These are phyloP conservation scores for Corythornis cristatus DNA, from an alignment of 2,113 vertebrate genomes.

Conservation along the genomic window DNA sequence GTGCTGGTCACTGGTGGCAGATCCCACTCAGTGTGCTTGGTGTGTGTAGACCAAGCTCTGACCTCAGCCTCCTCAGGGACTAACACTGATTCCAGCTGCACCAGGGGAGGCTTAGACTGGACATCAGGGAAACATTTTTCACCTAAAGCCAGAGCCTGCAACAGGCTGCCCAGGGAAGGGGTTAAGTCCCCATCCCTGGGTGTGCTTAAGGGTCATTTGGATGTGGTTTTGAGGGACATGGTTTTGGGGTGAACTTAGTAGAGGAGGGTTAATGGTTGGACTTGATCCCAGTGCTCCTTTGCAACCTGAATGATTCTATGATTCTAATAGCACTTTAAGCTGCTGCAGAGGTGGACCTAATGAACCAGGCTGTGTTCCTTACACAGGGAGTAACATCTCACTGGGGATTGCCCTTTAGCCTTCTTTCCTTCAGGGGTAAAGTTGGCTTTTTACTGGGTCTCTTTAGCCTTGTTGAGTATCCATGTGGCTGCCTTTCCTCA, in stretches of 20 bases:
- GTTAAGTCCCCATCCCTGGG: too few relatives aligned
- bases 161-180: too few relatives aligned
- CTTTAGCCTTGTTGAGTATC: neutral
- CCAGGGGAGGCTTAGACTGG: too few relatives aligned
- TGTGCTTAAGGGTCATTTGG: too few relatives aligned
- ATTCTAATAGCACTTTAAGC: neutral
- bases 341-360: neutral
- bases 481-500: neutral
- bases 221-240: too few relatives aligned
- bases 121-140: too few relatives aligned
- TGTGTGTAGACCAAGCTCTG: neutral
- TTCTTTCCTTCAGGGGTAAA: neutral
- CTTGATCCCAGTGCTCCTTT: too few relatives aligned
- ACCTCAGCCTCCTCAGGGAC: neutral
- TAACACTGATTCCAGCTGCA: too few relatives aligned
- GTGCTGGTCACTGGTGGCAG: neutral
- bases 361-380: neutral
- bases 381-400: fast-evolving
- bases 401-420: neutral
- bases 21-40: neutral
- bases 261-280: too few relatives aligned
- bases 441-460: neutral
- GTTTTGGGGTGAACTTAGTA: too few relatives aligned
- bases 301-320: too few relatives aligned
- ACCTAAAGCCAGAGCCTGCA: too few relatives aligned